A percentile compares a stretch with the other conserved stretches of the same genome.
These are phyloP conservation scores for Xiphorhynchus elegans DNA, from an alignment of 2,113 vertebrate genomes.

Conservation along the genomic window DNA sequence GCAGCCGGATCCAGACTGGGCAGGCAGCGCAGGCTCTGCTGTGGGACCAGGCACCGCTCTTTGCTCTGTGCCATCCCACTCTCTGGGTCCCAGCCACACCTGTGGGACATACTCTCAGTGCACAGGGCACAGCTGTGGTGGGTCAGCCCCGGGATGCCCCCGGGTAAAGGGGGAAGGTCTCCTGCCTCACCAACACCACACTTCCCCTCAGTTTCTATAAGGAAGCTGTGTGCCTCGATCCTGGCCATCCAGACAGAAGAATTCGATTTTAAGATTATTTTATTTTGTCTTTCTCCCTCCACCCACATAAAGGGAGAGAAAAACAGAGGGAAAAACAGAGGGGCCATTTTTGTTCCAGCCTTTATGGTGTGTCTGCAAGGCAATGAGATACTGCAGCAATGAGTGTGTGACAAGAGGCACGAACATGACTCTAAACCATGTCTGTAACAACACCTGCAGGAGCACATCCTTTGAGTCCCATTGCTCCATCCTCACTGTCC, in stretches of 20 bases:
- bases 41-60: background rate
- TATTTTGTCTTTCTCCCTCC: background rate
- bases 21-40: background rate
- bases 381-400: background rate
- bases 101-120: background rate
- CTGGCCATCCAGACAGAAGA: background rate
- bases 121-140: fast-evolving
- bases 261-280: background rate
- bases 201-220: background rate
- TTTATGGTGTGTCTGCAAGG: background rate
- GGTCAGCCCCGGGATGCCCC: background rate
- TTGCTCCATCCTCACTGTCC: background rate
- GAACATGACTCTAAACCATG: background rate
- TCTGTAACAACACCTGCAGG: background rate
- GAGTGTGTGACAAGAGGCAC: background rate
- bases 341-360: background rate
- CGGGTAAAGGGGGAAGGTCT: background rate
- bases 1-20: background rate
- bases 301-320: background rate
- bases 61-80: background rate
- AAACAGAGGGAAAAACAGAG: background rate
- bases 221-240: background rate
- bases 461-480: background rate
- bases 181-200: background rate
- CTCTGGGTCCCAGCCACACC: background rate